Evolutionary conservation across 92 coral and sea anemone species (phyloP).

Genomic region (Porites cylindrica): DNA sequence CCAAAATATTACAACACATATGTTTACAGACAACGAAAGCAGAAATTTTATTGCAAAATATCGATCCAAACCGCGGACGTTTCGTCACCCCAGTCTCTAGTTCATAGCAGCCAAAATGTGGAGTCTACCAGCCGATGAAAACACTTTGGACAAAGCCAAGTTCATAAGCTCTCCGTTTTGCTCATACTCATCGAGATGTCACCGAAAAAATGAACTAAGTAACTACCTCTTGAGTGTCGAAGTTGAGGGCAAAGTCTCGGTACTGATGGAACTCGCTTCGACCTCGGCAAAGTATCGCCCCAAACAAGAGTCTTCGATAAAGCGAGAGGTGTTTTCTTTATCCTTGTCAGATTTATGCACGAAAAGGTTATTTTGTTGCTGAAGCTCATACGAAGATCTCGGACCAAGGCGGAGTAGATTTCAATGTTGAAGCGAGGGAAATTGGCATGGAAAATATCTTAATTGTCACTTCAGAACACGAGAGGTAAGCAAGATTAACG

Average conservation of each 20-base stretch:
- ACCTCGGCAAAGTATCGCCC: constrained; percentile 9
- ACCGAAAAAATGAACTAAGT: constrained; percentile 2
- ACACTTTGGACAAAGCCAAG: too few relatives aligned
- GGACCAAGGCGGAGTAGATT: background rate
- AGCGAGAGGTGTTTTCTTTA: background rate
- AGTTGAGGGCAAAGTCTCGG: constrained; percentile 20
- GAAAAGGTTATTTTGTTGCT: background rate
- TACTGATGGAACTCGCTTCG: background rate
- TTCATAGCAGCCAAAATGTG: too few relatives aligned
- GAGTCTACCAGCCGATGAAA: too few relatives aligned
- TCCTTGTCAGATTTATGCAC: constrained; percentile 15
- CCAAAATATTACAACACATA: too few relatives aligned
- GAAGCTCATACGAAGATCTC: background rate
- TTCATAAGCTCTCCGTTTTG: too few relatives aligned
- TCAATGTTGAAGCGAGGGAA: constrained; percentile 7
- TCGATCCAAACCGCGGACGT: too few relatives aligned
- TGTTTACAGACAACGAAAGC: too few relatives aligned
- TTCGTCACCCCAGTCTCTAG: too few relatives aligned
- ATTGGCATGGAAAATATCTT: constrained; percentile 16
- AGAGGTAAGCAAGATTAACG: background rate
- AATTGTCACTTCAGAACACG: background rate
- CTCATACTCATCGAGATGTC: background rate
- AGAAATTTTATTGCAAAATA: too few relatives aligned
- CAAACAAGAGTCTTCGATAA: background rate
- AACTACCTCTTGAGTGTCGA: background rate